Evolutionary conservation across 2,797 vertebrate genomes (phyloP).

Genomic region (Bradypodion ventrale): DNA sequence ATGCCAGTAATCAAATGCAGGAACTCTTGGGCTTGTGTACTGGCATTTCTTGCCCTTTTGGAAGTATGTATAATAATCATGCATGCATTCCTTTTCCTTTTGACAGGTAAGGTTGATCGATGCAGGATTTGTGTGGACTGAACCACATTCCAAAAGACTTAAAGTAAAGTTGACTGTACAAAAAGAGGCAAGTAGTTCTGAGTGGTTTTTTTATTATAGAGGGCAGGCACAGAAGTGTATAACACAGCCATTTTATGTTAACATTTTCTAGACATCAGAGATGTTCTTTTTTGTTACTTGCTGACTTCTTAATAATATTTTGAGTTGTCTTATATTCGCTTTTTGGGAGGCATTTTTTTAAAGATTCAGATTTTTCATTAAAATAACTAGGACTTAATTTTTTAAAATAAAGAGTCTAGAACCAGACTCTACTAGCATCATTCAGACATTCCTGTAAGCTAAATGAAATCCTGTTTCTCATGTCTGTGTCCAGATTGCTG

Average conservation of each 20-base stretch:
- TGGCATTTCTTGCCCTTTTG: neutral
- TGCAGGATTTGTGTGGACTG: slow-evolving; percentile 96
- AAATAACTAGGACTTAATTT: neutral
- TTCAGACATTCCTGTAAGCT: neutral
- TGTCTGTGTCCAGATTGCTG: too few species aligned
- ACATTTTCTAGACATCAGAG: neutral
- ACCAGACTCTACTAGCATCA: neutral
- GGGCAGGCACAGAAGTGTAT: neutral
- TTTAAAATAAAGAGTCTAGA: neutral
- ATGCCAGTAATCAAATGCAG: neutral
- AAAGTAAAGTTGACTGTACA: slow-evolving; percentile 96
- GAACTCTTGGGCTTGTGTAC: rapidly evolving
- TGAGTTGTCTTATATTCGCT: too few species aligned
- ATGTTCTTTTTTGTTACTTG: neutral
- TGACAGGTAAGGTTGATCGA: slow-evolving; percentile 92
- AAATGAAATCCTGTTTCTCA: too few species aligned
- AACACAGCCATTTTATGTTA: neutral
- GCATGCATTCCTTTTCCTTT: neutral
- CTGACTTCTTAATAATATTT: neutral
- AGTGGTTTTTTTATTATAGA: rapidly evolving
- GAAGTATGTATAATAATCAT: neutral
- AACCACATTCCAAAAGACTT: slow-evolving; percentile 98
- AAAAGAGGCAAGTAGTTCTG: slow-evolving; percentile 86
- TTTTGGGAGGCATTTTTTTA: too few species aligned
- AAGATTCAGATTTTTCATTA: neutral